These are phyloP conservation scores for Stenurella melanura DNA, from an alignment of 2,888 invertebrate genomes.

Conservation along the genomic window DNA sequence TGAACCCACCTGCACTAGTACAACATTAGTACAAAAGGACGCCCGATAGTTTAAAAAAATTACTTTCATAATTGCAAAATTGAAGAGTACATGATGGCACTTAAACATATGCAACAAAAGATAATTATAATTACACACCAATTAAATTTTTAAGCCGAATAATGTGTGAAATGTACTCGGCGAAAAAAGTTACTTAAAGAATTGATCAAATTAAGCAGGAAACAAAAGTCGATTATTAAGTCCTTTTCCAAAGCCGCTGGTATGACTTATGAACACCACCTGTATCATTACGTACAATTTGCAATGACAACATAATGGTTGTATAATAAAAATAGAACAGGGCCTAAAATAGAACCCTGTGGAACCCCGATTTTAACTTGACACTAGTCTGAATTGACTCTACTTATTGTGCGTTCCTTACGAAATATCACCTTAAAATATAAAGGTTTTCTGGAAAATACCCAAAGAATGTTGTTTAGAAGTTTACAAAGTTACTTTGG, in stretches of 20 bases:
- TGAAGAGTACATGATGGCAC: background rate
- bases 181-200: conserved; percentile 40
- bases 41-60: too few species aligned
- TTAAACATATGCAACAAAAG: conserved; percentile 30
- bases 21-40: too few species aligned
- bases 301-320: conserved; percentile 70
- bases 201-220: conserved; percentile 55
- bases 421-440: too few species aligned
- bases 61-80: background rate
- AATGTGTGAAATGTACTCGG: conserved; percentile 44
- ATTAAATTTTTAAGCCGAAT: conserved; percentile 31
- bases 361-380: too few species aligned
- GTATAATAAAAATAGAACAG: too few species aligned
- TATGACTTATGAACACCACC: conserved; percentile 59
- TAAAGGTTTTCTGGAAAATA: too few species aligned
- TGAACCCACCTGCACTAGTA: too few species aligned
- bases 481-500: too few species aligned
- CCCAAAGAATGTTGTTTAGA: too few species aligned
- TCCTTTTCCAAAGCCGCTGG: conserved; percentile 48
- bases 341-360: too few species aligned
- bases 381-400: too few species aligned
- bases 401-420: too few species aligned
- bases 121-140: conserved; percentile 42
- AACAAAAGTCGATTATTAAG: conserved; percentile 60
- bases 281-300: conserved; percentile 69